Conservation (phyloP, 2,888 invertebrate species). For the Mythimna lalbum region DNA sequence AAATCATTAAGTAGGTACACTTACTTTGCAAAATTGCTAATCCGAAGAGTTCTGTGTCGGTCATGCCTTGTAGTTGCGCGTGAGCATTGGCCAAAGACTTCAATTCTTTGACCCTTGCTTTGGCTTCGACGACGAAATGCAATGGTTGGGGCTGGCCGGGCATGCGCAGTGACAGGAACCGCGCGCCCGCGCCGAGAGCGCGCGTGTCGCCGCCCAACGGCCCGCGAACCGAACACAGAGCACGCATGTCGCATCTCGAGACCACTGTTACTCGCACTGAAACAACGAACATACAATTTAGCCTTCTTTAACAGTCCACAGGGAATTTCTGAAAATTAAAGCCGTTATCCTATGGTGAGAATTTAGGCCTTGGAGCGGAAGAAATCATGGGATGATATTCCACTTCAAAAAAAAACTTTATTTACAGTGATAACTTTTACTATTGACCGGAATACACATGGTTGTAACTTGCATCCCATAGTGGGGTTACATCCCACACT, state of each 20-base stretch:
- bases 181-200: constrained; percentile 91
- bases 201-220: constrained; percentile 95
- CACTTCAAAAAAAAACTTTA: background rate
- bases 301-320: too few species aligned
- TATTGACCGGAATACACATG: too few species aligned
- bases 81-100: constrained; percentile 95
- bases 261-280: constrained; percentile 87
- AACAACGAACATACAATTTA: constrained; percentile 67
- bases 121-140: constrained; percentile 93
- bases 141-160: constrained; percentile 89
- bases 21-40: constrained; percentile 96
- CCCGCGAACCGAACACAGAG: constrained; percentile 96
- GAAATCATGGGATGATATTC: too few species aligned
- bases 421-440: background rate
- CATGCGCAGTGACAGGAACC: constrained; percentile 92
- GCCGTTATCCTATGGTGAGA: too few species aligned
- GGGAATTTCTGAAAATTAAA: too few species aligned
- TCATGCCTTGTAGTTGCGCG: constrained; percentile 95
- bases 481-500: too few species aligned
- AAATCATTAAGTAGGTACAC: constrained; percentile 55
- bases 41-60: constrained; percentile 96
- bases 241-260: constrained; percentile 93
- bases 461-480: too few species aligned
- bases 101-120: constrained; percentile 95
- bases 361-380: too few species aligned